Evolutionary conservation across 30 jellyfish, hydroid and myxozoan genomes (phyloP), one percentile per base, ranked within the genome.

Genomic region (Cassiopea xamachana): DNA sequence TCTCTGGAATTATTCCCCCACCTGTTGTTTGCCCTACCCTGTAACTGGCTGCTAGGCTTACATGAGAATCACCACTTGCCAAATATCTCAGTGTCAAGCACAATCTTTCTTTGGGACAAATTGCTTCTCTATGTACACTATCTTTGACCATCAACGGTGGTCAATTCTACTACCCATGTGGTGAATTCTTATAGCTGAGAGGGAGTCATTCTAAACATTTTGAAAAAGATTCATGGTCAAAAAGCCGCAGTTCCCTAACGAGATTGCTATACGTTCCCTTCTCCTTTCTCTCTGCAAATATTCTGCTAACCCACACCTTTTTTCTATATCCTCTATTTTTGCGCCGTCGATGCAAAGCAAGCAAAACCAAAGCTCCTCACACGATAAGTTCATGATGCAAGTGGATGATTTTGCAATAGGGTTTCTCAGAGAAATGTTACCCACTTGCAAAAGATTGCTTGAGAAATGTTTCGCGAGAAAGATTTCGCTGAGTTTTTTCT

Each of bases 31-130:
- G 79, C 83, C 96, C 79, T 17, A 88, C 79, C 59, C 80, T 51
- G 83, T 78, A 88, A 50, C 80, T 88, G 45, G 89, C 83, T 39
- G 94, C 94, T 3, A 90, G 82, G 69, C 88, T 90, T 46, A 78
- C 44, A 59, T 90, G 97, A 17, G 91, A 67, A 82, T 90, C 97
- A 62, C 97, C 95, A 9, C 79, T 90, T 60, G 83, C 92, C 64
- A 90, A 73, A 90, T 49, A 84, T 75, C 91, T 69, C 44, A 90
- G 82, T 14, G 85, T 82, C 44, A 82, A 73, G 49, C 90, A 67
- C 75, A 90, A 60, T 69, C 95, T 69, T 82, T 90, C 94, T 44
- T 73, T 78, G 17, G 89, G 84, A 12, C 73, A 49, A 62, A 72
- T 72, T 14, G 85, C 81, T 19, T 72, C 85, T 27, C 86, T 62